Evolutionary conservation across 2,888 invertebrate genomes (phyloP).

Genomic region (Euplexia lucipara): DNA sequence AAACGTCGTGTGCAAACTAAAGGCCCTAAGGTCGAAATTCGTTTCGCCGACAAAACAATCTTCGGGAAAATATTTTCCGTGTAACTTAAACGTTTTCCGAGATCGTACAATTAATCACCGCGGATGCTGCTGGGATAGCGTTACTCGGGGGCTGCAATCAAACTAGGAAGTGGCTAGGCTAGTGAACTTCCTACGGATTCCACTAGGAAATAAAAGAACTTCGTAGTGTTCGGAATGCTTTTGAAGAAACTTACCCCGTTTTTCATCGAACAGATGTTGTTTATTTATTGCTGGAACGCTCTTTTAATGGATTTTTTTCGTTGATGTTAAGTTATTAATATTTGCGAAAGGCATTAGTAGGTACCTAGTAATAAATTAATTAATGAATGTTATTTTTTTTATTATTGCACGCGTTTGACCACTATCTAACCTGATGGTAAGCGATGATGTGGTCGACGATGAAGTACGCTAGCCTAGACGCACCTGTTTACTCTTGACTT

Average conservation of each 20-base stretch:
- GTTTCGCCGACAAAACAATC: slow-evolving; percentile 1
- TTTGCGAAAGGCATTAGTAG: too few species aligned
- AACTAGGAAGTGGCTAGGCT: slow-evolving; percentile 14
- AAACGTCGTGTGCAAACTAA: too few species aligned
- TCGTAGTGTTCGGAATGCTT: slow-evolving; percentile 1
- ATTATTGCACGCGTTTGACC: too few species aligned
- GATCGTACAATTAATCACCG: slow-evolving; percentile 34
- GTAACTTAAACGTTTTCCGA: slow-evolving; percentile 28
- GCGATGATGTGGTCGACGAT: too few species aligned
- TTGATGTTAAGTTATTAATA: not conserved
- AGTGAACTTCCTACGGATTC: slow-evolving; percentile 10
- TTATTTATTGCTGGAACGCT: not conserved
- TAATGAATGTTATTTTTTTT: too few species aligned
- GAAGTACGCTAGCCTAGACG: too few species aligned
- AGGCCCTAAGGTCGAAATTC: not conserved
- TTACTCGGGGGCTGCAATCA: slow-evolving; percentile 35
- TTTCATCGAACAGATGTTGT: slow-evolving; percentile 20
- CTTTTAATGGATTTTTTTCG: not conserved
- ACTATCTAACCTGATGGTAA: too few species aligned
- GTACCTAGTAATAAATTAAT: too few species aligned
- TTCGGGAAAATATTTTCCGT: slow-evolving; percentile 16
- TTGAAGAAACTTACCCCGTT: slow-evolving; percentile 22
- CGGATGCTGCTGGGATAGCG: slow-evolving; percentile 36
- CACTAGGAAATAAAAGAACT: slow-evolving; percentile 32
- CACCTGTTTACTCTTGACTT: too few species aligned